A percentile compares a stretch with the other conserved stretches of the same genome.
phyloP scores from a whole-genome alignment of 2,888 invertebrate species.

The Megastigmus dorsalis region DNA sequence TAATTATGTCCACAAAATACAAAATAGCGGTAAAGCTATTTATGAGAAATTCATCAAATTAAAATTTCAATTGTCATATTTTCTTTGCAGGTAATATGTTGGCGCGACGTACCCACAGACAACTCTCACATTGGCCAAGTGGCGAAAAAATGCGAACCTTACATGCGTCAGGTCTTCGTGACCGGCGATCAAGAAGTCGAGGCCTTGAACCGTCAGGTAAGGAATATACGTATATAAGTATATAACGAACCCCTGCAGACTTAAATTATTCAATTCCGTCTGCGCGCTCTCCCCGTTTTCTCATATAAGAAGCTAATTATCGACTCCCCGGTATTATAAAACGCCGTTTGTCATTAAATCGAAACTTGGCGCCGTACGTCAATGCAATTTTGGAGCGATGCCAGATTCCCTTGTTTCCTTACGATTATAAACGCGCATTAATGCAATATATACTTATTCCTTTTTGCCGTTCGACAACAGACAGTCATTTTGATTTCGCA shows the following conservation, averaged over 20 bases:
- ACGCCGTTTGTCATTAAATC: constrained; percentile 6
- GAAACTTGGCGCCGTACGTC: not conserved
- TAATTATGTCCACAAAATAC: too few species aligned
- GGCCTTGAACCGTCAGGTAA: constrained; percentile 81
- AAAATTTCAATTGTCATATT: not conserved
- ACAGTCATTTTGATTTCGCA: too few species aligned
- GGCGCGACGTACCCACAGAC: constrained; percentile 95
- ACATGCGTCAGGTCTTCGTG: constrained; percentile 95
- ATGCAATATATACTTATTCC: too few species aligned
- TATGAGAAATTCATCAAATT: not conserved
- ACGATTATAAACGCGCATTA: not conserved
- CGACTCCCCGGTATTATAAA: constrained; percentile 6
- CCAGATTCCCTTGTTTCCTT: not conserved
- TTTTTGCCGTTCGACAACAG: too few species aligned
- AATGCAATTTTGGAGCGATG: not conserved
- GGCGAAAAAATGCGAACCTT: constrained; percentile 95
- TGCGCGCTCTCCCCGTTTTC: not conserved
- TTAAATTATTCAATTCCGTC: not conserved
- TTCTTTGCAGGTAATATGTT: constrained; percentile 83
- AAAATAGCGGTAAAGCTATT: too few species aligned
- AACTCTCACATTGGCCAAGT: constrained; percentile 91
- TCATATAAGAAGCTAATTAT: not conserved
- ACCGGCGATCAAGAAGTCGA: constrained; percentile 80
- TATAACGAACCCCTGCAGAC: not conserved
- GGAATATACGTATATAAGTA: constrained; percentile 4